These are phyloP conservation scores for Pseudocheirus occidentalis DNA, from an alignment of 2,797 vertebrate genomes.

Conservation along the genomic window DNA sequence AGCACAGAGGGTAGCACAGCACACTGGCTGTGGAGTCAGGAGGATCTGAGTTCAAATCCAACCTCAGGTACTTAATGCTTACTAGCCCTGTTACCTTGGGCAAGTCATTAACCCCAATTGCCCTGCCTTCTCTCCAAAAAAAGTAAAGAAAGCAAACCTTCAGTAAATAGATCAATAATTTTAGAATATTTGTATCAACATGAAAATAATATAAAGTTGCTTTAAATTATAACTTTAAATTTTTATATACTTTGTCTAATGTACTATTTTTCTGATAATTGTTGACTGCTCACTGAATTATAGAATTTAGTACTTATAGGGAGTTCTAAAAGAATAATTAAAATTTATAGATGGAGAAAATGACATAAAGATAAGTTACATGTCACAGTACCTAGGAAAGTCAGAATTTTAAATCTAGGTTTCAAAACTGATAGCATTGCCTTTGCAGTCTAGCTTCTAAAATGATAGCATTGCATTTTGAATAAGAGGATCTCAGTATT, in stretches of 20 bases:
- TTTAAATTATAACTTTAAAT: constrained; percentile 15
- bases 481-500: not conserved
- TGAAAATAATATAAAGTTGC: not conserved
- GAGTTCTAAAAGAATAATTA: not conserved
- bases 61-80: too few species aligned
- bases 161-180: not conserved
- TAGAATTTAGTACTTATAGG: not conserved
- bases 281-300: not conserved
- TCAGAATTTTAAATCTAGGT: not conserved
- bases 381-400: not conserved
- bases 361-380: not conserved
- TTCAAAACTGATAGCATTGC: not conserved
- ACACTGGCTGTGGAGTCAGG: too few species aligned
- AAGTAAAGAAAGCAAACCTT: not conserved
- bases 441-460: not conserved
- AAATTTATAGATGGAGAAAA: not conserved
- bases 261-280: too few species aligned
- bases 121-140: too few species aligned
- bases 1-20: too few species aligned
- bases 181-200: not conserved
- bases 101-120: too few species aligned
- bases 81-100: too few species aligned
- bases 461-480: not conserved
- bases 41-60: too few species aligned
- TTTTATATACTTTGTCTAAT: not conserved